Evolutionary conservation across 2,113 vertebrate genomes (phyloP).

Genomic region (Indicator indicator): DNA sequence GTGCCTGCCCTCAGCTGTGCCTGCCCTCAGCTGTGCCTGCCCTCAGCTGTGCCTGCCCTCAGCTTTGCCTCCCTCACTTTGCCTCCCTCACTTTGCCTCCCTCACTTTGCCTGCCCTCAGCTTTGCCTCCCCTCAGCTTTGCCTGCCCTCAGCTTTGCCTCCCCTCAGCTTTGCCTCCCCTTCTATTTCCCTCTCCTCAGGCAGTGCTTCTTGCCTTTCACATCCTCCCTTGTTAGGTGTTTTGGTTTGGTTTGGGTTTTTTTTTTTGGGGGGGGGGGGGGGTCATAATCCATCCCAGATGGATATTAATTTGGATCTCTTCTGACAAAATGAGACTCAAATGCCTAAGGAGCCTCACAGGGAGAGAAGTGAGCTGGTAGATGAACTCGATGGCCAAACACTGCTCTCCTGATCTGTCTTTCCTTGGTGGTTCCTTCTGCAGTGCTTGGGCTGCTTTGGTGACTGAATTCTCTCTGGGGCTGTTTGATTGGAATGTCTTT

Average conservation of each 20-base stretch:
- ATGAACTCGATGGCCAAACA: not conserved
- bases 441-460: not conserved
- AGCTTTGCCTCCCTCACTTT: not conserved
- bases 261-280: not conserved
- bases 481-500: no score
- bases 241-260: not conserved
- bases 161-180: not conserved
- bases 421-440: not conserved
- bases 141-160: not conserved
- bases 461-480: not conserved
- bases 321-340: not conserved
- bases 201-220: not conserved
- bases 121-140: not conserved
- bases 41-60: no score
- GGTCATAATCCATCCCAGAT: not conserved
- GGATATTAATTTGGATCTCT: not conserved
- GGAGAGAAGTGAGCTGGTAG: not conserved
- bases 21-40: no score
- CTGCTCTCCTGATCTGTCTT: not conserved
- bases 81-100: not conserved
- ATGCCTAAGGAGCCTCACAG: not conserved
- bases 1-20: not conserved
- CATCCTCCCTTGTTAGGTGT: not conserved
- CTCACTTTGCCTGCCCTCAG: no score
- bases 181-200: not conserved